Base-by-base conservation (phyloP, 2,797 vertebrate genomes). In the Cyprinodon diabolis region DNA sequence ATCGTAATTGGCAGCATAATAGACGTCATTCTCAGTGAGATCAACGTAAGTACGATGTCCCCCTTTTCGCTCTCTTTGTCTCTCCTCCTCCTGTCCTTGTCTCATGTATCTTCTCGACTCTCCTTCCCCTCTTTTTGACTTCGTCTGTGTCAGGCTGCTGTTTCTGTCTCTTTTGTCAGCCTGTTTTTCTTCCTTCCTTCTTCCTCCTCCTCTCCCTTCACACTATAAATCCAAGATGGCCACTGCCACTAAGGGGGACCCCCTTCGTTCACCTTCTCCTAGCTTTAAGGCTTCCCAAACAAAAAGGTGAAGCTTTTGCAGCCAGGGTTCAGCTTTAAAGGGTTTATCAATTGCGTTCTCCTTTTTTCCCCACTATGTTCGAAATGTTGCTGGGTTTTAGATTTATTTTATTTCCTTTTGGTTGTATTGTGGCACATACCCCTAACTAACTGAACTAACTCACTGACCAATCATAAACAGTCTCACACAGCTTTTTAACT, bases 1-100 rank as follows among this genome's bases (percentile, higher is more conserved):
- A 99, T 99, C 97, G 98, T 99, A 96, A 99, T 99, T 98, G 98
- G 98, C 96, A 99, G 98, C 97, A 97, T 99, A 95, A 99, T 99
- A 96, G 98, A 99, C 96, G 97, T 99, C 97, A 99, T 99, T 97
- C 98, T 99, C 95, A 99, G 98, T 98, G 98, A 99, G 91, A 99
- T 97, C 95, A 99, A 99, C 97, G 98, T 99, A 97, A 99, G 98
- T 99, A 98, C 94, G 90, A 95, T 81, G 88, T 87, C 83, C 88
- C 79, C 78, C 73, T 37, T 82, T 82, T 87, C 74, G 19, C 79
- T 86, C 71, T 87, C 65, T 60, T 79, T 82, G 62, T 79, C 75
- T 73, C 72, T 84, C 88, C 79, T 30, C 82, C 72, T 79, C 84
- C 56, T 76, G 77, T 79, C 71, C 76, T 74, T 85, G 75, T 83